These are phyloP conservation scores for Bos indicus DNA, from an alignment of 2,113 vertebrate genomes.

Conservation along the genomic window DNA sequence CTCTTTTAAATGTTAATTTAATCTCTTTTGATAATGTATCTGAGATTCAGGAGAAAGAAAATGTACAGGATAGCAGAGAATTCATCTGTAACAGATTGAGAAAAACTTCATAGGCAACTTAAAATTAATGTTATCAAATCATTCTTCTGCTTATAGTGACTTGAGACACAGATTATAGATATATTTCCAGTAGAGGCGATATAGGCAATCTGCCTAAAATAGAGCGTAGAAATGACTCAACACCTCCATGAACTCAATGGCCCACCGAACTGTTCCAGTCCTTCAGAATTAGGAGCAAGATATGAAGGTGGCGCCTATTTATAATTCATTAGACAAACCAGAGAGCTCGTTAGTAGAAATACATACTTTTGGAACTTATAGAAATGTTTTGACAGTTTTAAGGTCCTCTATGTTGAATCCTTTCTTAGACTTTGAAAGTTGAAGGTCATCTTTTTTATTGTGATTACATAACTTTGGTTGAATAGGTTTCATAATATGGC, in stretches of 20 bases:
- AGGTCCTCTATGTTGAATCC: background rate
- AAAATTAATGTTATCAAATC: background rate
- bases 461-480: background rate
- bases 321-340: background rate
- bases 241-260: background rate
- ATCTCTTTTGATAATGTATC: constrained; percentile 35
- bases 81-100: background rate
- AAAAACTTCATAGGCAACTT: constrained; percentile 6
- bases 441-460: background rate
- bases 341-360: background rate
- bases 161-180: background rate
- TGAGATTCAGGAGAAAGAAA: constrained; percentile 37
- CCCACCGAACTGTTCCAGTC: background rate
- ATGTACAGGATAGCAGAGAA: background rate
- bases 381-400: background rate
- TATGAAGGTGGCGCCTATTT: background rate
- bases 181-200: background rate
- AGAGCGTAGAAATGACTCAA: background rate
- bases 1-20: constrained; percentile 58
- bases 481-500: background rate
- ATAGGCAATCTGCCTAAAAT: background rate
- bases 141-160: background rate
- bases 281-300: background rate
- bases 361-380: constrained; percentile 5
- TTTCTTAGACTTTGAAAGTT: constrained; percentile 23